Percentiles rank a stretch among this genome's conserved stretches.
These are phyloP conservation scores for Phrynosoma platyrhinos DNA, from an alignment of 2,113 vertebrate genomes.

Conservation along the genomic window DNA sequence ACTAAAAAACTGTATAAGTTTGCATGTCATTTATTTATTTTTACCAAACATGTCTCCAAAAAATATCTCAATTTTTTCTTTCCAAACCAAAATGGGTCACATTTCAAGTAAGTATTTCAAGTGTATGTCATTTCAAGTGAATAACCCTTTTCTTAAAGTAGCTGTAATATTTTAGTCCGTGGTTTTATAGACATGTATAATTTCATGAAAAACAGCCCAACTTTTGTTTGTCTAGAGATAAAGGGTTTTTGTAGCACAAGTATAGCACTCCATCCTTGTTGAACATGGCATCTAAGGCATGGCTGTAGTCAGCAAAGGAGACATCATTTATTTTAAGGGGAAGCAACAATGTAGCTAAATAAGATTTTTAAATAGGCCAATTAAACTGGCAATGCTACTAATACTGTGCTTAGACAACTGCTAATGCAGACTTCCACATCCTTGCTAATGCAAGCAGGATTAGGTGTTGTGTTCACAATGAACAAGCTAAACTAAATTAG, in stretches of 20 bases:
- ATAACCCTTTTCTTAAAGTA: conserved; percentile 58
- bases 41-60: neutral
- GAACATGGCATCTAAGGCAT: conserved; percentile 50
- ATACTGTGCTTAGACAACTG: conserved; percentile 17
- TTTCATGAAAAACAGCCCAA: conserved; percentile 63
- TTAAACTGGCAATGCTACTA: neutral
- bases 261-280: conserved; percentile 60
- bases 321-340: conserved; percentile 35
- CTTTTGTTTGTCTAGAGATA: conserved; percentile 65
- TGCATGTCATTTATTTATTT: conserved; percentile 2
- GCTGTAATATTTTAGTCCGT: conserved; percentile 63
- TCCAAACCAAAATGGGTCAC: conserved; percentile 52
- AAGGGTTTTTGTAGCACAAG: conserved; percentile 59
- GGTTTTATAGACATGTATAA: conserved; percentile 64
- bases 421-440: neutral
- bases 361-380: conserved; percentile 32
- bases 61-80: conserved; percentile 10
- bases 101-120: conserved; percentile 40
- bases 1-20: neutral
- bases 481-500: neutral
- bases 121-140: conserved; percentile 40
- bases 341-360: conserved; percentile 48
- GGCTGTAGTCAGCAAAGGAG: conserved; percentile 55
- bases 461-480: too few relatives aligned
- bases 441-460: neutral